These are phyloP conservation scores for Allophyes oxyacanthae DNA, from an alignment of 2,888 invertebrate species.

Conservation along the genomic window DNA sequence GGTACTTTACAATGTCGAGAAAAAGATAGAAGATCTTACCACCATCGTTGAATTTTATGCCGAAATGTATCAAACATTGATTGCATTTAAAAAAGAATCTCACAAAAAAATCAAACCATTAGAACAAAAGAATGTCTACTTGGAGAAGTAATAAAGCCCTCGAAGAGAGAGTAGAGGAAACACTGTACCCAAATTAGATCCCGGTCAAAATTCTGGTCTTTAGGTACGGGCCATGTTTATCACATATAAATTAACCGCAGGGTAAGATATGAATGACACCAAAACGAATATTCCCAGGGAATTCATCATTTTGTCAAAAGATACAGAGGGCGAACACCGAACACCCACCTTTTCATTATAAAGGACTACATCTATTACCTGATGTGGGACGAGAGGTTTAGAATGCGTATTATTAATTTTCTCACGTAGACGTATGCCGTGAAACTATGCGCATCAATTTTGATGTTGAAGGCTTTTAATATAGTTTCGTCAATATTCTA, in stretches of 20 bases:
- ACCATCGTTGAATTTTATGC: too few species aligned
- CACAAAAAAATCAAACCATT: too few species aligned
- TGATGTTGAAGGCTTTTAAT: conserved; percentile 3
- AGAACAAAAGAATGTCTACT: too few species aligned
- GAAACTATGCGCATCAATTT: conserved; percentile 15
- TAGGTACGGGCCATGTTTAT: conserved; percentile 3
- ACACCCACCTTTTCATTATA: conserved; percentile 34
- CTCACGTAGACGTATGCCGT: conserved; percentile 9
- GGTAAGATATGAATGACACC: conserved; percentile 16
- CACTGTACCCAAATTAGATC: too few species aligned
- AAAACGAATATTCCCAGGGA: conserved; percentile 19
- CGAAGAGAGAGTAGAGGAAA: too few species aligned
- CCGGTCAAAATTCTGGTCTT: too few species aligned
- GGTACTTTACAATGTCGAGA: too few species aligned
- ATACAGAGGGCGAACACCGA: conserved; percentile 25
- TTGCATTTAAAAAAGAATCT: too few species aligned
- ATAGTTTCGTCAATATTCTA: too few species aligned
- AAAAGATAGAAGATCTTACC: too few species aligned
- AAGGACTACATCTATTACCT: conserved; percentile 29
- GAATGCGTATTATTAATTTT: conserved; percentile 41
- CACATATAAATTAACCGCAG: conserved; percentile 14
- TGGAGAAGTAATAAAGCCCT: too few species aligned
- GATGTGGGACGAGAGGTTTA: background rate
- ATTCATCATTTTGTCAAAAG: conserved; percentile 33
- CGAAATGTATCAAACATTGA: too few species aligned